Base-by-base conservation (phyloP, 2,113 vertebrate species). In the Apteryx mantelli region DNA sequence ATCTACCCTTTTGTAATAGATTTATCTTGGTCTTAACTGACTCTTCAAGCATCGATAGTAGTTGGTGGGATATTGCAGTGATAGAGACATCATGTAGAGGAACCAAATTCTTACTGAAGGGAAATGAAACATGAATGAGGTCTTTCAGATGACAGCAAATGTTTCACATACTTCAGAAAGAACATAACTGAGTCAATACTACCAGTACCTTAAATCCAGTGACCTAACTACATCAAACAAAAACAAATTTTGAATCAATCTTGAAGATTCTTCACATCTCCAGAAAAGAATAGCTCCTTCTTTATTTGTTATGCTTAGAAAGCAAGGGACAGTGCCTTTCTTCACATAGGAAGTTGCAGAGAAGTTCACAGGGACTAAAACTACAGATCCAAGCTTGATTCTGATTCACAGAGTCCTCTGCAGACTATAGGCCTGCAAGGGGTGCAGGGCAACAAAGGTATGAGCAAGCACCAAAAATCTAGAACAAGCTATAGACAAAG, bases 371-470 rank as follows among this genome's bases (percentile, higher is more conserved):
- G 34, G 40, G 4, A 32, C 19, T 53, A 58, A 69, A 88, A 65
- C 38, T 50, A 70, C 4, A 36, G 34, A 50, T 30, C 1, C 0
- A 83, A 22, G 50, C 22, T 65, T 30, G 48, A 21, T 80, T 83
- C 20, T 1, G 1, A 46, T 15, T 40, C 4, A 42, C 5, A 53
- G 3, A 76, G 13, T 7, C 4, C 11, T 6, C 52, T 76, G 17
- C 7, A 82, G 34, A 82, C 81, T 52, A 22, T 4, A 68, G 20
- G n/a, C 34, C 30, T 86, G 26, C 36, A 53, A 16, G 24, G 11
- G 1, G 2, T 44, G 34, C 2, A 81, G 17, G 3, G 56, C 24
- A 12, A 25, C 19, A 65, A 71, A 71, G 44, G 60, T 16, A 28
- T 2, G 3, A 85, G 5, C 40, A 78, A 28, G 19, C 56, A 64